A percentile compares a stretch with the other conserved stretches of the same genome.
phyloP scores from a whole-genome alignment of 2,113 vertebrate species.

The Lepisosteus oculatus region DNA sequence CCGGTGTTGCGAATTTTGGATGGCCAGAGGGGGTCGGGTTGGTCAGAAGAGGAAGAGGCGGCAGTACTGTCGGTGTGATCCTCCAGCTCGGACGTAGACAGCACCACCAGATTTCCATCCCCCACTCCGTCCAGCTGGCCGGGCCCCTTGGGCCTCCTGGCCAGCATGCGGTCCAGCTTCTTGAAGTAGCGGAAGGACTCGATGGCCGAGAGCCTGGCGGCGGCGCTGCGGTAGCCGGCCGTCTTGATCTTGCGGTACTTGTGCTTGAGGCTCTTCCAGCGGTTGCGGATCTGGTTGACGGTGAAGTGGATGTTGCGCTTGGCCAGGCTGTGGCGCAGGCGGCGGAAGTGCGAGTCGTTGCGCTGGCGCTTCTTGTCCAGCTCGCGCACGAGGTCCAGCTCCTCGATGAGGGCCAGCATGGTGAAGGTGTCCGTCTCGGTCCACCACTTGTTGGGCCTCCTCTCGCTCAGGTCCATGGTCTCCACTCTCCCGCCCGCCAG shows the following conservation, averaged over 20 bases:
- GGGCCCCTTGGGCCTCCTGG: conserved; percentile 26
- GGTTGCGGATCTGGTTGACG: conserved; percentile 48
- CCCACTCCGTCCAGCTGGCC: conserved; percentile 21
- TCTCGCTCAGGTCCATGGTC: conserved; percentile 42
- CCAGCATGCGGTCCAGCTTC: conserved; percentile 46
- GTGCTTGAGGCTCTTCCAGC: conserved; percentile 50
- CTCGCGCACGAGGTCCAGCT: conserved; percentile 43
- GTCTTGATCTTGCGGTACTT: conserved; percentile 48
- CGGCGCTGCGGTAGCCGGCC: conserved; percentile 37
- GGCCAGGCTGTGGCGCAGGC: conserved; percentile 31
- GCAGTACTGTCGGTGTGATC: conserved; percentile 38
- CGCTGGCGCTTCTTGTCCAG: conserved; percentile 47
- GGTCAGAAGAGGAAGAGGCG: conserved; percentile 11
- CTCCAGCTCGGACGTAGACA: conserved; percentile 33
- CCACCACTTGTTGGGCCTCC: conserved; percentile 47
- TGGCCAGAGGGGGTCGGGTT: too few species aligned
- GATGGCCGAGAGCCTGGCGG: conserved; percentile 38
- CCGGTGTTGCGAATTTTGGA: too few species aligned
- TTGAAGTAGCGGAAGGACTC: conserved; percentile 44
- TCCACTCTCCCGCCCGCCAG: background rate
- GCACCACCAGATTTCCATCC: conserved; percentile 26
- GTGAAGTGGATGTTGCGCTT: conserved; percentile 39
- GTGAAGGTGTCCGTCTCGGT: conserved; percentile 44
- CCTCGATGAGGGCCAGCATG: conserved; percentile 45
- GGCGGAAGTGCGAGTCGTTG: conserved; percentile 42